Evolutionary conservation across 1,140 invertebrate species (phyloP), one percentile per base, ranked within the genome.

Genomic region (Platyscapa corneri): DNA sequence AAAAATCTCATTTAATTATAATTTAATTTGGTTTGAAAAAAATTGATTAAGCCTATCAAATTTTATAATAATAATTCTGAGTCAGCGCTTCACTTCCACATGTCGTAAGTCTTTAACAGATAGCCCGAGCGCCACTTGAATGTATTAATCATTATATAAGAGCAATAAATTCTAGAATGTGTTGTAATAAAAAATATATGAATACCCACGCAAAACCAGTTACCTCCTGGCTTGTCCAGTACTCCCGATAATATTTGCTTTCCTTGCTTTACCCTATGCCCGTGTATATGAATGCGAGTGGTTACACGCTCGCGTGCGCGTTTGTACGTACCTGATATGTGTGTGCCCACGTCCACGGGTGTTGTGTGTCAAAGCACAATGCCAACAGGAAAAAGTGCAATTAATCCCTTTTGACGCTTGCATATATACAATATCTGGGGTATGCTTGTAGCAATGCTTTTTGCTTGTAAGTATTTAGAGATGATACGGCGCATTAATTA

Each of bases 131-230:
- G 20, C n/a, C 46, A 23, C n/a, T 82, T 23, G 30, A 72, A 37
- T 82, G 70, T 82, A 82, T 74, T 27, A 39, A 56, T 76, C 37
- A n/a, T 83, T 83, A 74, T 46, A 76, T 60, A 60, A 75, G 27
- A 75, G 37, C 37, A 83, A 83, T 76, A 76, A 83, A 74, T 75
- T 60, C 34, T n/a, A 39, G n/a, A 83, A 39, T 75, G n/a, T 32
- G 37, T 8, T 83, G n/a, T 76, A 83, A 83, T 64, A 64, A 83
- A 75, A 46, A 42, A 46, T 76, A 42, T 10, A 64, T 27, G 32
- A 27, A 78, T 78, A 42, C 10, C 53, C 30, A 77, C 30, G 56
- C 60, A 77, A 84, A 82, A 70, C n/a, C 42, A 82, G 39, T 72
- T 72, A 82, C 65, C 30, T 72, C 37, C 30, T 39, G 18, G 34